Evolutionary conservation across 2,797 vertebrate species (phyloP), one percentile per base, ranked within the genome.

Genomic region (Gila robusta): DNA sequence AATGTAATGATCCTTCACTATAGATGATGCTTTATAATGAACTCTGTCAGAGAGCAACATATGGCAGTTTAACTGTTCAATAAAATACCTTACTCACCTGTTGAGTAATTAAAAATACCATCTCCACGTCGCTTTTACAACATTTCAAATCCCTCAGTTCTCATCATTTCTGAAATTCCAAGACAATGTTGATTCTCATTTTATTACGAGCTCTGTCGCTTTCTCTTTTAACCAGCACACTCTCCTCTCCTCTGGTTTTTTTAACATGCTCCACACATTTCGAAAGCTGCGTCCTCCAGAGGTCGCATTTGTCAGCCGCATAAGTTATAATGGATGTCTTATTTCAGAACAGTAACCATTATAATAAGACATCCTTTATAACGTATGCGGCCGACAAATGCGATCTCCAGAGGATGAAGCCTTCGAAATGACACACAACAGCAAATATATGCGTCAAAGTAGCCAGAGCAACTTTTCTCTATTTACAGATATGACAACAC

Each of bases 101-200:
- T 26, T 26, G 59, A 62, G n/a, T 62, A 62, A 62, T 6, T 12
- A 2, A 62, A n/a, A 62, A 56, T 8, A 3, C 19, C 54, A 56
- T 56, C 10, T 26, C 4, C 4, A 1, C 0, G 11, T 62, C 26
- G n/a, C 11, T 62, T 62, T 62, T 26, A 62, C n/a, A 62, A 12
- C 59, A 6, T 62, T 62, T 62, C 59, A 26, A 26, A 26, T 26
- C 59, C 59, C 23, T 62, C 1, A 4, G 10, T 26, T 26, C 59
- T 62, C 59, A 26, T 62, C 59, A 26, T 62, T 23, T 62, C 59
- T 2, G 4, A 62, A 62, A 62, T 26, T n/a, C n/a, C 59, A 62
- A 62, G 59, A 26, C 59, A 62, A 62, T 62, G 59, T 62, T 62
- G 59, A 62, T 62, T 62, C 59, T 62, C n/a, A 12, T 62, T 62